Conservation (phyloP, 1,140 invertebrate species). For the Drosophila eugracilis region DNA sequence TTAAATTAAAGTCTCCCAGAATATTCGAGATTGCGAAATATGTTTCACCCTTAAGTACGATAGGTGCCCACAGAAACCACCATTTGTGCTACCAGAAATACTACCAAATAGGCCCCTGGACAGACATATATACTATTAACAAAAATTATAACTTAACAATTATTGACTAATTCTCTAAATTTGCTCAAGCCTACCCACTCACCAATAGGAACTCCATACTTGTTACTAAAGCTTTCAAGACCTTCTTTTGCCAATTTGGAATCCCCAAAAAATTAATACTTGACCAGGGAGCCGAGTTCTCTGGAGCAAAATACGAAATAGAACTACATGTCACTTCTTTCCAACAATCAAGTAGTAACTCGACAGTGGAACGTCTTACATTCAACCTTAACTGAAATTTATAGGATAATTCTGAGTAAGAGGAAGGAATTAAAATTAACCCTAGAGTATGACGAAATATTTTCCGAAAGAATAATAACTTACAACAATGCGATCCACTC, state of each 20-base stretch:
- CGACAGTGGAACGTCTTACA: slow-evolving; percentile 9
- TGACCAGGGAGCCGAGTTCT: background rate
- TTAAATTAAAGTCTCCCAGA: too few species aligned
- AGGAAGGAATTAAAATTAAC: slow-evolving; percentile 6
- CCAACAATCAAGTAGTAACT: slow-evolving; percentile 1
- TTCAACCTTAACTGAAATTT: slow-evolving; percentile 20
- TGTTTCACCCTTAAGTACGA: too few species aligned
- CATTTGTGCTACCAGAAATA: too few species aligned
- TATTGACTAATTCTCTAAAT: slow-evolving; percentile 1
- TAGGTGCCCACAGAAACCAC: too few species aligned
- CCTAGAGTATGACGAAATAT: slow-evolving; percentile 12
- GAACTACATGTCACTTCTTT: background rate
- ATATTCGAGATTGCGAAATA: too few species aligned
- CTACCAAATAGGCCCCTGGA: background rate
- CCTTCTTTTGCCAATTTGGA: slow-evolving; percentile 1
- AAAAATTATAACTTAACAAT: slow-evolving; percentile 5
- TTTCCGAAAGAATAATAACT: too few species aligned
- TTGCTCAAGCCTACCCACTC: background rate
- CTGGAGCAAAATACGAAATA: background rate
- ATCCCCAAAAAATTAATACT: background rate
- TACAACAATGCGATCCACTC: too few species aligned
- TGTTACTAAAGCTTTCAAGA: background rate
- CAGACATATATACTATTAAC: background rate
- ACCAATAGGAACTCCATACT: background rate
- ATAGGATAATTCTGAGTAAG: slow-evolving; percentile 12